phyloP scores from a whole-genome alignment of 2,113 vertebrate species.

The Origma solitaria region DNA sequence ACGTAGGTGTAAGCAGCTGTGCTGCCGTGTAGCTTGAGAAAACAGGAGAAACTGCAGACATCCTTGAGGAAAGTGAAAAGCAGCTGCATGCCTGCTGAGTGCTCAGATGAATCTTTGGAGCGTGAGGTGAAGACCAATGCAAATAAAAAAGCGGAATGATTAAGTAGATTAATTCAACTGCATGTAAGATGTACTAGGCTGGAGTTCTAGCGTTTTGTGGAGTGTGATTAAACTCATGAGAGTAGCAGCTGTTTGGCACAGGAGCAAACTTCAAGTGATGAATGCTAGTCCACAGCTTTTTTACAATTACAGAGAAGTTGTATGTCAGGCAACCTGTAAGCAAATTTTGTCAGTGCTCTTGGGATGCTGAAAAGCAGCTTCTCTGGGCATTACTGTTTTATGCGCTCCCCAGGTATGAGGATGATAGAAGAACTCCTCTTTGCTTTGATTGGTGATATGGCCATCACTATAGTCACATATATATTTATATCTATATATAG shows the following conservation, averaged over 20 bases:
- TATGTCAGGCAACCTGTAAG: background rate
- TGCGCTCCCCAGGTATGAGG: background rate
- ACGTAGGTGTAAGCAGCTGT: background rate
- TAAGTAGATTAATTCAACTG: background rate
- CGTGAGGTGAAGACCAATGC: background rate
- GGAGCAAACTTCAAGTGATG: background rate
- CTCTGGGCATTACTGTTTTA: background rate
- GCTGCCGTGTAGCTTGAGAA: fast-evolving
- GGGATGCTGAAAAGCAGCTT: background rate
- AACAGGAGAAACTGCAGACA: background rate
- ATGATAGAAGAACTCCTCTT: background rate
- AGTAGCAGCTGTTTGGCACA: background rate
- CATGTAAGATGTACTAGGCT: background rate
- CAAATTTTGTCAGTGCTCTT: background rate
- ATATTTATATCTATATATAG: background rate
- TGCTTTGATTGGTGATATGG: background rate
- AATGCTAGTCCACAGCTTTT: background rate
- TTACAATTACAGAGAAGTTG: background rate
- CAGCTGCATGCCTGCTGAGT: background rate
- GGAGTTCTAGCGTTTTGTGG: background rate
- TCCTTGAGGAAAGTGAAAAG: background rate
- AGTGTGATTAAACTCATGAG: background rate
- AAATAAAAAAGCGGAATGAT: background rate
- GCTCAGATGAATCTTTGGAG: background rate
- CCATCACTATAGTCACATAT: background rate